Percentiles rank a stretch among this genome's conserved stretches.
Evolutionary conservation across 2,888 invertebrate genomes (phyloP).

Genomic region (Stramonita haemastoma): DNA sequence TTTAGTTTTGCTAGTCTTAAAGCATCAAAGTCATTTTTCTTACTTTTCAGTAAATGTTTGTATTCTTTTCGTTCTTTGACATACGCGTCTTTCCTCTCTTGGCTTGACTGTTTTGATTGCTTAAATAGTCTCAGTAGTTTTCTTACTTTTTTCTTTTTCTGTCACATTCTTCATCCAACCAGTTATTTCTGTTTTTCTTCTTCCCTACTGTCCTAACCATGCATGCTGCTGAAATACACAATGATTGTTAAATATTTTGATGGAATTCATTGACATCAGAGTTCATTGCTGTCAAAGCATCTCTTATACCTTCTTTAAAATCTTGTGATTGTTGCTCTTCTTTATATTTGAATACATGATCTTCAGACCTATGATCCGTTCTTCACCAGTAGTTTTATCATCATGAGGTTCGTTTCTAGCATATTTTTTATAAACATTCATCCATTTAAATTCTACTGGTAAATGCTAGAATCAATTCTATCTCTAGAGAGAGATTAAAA

Average conservation of each 20-base stretch:
- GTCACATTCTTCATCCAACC: background rate
- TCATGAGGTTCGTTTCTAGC: no score
- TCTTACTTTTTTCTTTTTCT: background rate
- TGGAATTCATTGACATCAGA: background rate
- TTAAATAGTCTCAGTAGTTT: background rate
- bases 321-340: background rate
- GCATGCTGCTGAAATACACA: background rate
- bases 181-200: background rate
- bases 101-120: no score
- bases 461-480: no score
- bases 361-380: background rate
- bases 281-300: background rate
- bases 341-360: background rate
- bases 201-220: background rate
- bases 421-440: no score
- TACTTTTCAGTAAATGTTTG: background rate
- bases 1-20: background rate
- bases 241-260: background rate
- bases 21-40: background rate
- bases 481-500: no score
- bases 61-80: no score
- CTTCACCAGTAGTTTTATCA: no score
- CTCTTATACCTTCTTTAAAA: no score
- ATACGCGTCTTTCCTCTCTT: no score
- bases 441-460: no score